phyloP scores from a whole-genome alignment of 2,113 vertebrate species.

The Tinamus guttatus region DNA sequence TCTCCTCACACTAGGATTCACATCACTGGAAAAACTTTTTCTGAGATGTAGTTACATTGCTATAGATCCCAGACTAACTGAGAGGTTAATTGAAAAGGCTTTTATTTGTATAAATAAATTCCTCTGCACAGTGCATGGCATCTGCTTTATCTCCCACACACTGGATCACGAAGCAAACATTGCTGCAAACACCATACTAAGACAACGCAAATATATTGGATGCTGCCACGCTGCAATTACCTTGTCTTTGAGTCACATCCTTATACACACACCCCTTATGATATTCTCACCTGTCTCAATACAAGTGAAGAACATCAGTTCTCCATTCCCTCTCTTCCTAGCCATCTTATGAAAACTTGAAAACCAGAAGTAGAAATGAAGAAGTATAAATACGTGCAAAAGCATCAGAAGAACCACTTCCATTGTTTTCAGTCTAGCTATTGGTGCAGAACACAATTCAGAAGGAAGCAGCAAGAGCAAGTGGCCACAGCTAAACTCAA shows the following conservation, averaged over 20 bases:
- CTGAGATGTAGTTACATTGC: not conserved
- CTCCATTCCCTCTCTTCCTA: not conserved
- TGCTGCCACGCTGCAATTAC: not conserved
- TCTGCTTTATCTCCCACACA: not conserved
- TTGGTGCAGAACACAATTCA: not conserved
- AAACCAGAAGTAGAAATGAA: not conserved
- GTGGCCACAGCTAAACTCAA: not conserved
- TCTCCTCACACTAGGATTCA: slow-evolving; percentile 17
- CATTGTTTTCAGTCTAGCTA: not conserved
- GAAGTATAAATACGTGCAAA: not conserved
- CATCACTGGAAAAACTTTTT: not conserved
- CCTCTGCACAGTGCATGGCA: rapidly evolving
- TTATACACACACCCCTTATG: not conserved
- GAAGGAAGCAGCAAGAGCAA: not conserved
- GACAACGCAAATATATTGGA: not conserved
- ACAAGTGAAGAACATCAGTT: not conserved
- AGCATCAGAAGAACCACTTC: not conserved
- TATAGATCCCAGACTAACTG: not conserved
- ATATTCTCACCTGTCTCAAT: not conserved
- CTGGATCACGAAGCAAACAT: not conserved
- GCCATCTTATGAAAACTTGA: not conserved
- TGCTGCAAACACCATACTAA: not conserved
- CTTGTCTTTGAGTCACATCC: not conserved
- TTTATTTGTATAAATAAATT: not conserved
- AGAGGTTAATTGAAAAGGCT: not conserved